phyloP scores from a whole-genome alignment of 2,888 invertebrate species.

The Lordiphosa andalusiaca region DNA sequence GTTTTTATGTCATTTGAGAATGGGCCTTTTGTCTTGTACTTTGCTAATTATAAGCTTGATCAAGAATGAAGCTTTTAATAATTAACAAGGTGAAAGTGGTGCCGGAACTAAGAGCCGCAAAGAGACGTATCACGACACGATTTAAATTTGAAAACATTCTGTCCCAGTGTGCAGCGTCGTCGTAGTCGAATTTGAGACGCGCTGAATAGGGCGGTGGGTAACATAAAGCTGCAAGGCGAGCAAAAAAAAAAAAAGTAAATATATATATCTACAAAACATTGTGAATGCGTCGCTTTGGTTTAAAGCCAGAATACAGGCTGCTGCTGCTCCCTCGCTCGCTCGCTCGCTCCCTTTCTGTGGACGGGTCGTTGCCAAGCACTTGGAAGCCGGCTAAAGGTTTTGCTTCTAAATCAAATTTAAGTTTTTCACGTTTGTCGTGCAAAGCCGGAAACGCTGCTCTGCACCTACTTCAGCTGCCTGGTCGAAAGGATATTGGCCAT shows the following conservation, averaged over 20 bases:
- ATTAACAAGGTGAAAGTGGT: no score
- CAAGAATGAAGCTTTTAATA: no score
- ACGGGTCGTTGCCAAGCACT: conserved; percentile 13
- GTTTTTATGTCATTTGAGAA: no score
- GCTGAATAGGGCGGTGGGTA: conserved; percentile 35
- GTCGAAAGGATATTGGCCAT: conserved; percentile 34
- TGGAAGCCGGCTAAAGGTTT: conserved; percentile 34
- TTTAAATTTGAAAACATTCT: no score
- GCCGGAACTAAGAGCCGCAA: no score
- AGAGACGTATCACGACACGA: no score
- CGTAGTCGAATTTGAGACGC: conserved; percentile 65
- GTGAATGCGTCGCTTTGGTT: conserved; percentile 37
- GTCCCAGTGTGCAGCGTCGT: conserved; percentile 8
- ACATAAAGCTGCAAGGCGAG: conserved; percentile 49
- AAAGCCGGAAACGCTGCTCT: conserved; percentile 46
- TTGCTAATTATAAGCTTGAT: no score
- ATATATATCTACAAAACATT: conserved; percentile 34
- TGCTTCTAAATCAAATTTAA: conserved; percentile 53
- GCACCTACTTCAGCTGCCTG: conserved; percentile 24
- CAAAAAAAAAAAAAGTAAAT: conserved; percentile 22
- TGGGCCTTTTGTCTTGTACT: no score
- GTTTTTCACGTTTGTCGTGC: conserved; percentile 30
- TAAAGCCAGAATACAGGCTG: conserved; percentile 27
- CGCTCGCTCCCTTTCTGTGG: background rate
- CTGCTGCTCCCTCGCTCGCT: conserved; percentile 3